Evolutionary conservation across 2,113 vertebrate species (phyloP), one percentile per base, ranked within the genome.

Genomic region (Thamnophis sirtalis): DNA sequence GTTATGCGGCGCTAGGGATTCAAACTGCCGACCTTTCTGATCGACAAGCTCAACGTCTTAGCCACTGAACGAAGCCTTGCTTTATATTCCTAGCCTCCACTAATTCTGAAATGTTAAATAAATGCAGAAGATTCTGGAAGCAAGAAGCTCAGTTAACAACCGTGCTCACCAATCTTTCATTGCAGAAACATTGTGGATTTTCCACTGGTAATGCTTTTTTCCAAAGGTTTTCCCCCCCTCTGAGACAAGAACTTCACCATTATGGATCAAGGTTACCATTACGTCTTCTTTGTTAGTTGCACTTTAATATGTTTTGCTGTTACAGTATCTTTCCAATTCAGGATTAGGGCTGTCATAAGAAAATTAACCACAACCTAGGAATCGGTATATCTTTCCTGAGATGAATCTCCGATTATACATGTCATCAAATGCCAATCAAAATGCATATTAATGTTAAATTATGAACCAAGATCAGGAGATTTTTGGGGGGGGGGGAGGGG

Each of bases 401-500:
- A 73, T 73, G n/a, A 73, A 33, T 73, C n/a, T 73, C 17, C 17
- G n/a, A 73, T 73, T 15, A 19, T 7, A 33, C 13, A 33, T 73
- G n/a, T 73, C n/a, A 73, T 73, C n/a, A 73, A 33, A 73, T 33
- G n/a, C n/a, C 63, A 73, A 33, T 33, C 1, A 13, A 73, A 73
- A 73, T 15, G 28, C 2, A 13, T 17, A 73, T 73, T 73, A 17
- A 73, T 33, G n/a, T 73, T 33, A 33, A 73, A 73, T 73, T 73
- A 73, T 6, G 63, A 73, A 73, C 63, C n/a, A 17, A 33, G 13
- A 73, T 73, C 63, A 33, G 63, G n/a, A 15, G n/a, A 33, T n/a
- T n/a, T n/a, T 73, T 0, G 13, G 26, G 5, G 15, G 13, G 5
- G n/a, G 24, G 2, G 2, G 13, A n/a, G n/a, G n/a, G n/a, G n/a